Evolutionary conservation across 2,797 vertebrate genomes (phyloP), one percentile per base, ranked within the genome.

Genomic region (Lateolabrax maculatus): DNA sequence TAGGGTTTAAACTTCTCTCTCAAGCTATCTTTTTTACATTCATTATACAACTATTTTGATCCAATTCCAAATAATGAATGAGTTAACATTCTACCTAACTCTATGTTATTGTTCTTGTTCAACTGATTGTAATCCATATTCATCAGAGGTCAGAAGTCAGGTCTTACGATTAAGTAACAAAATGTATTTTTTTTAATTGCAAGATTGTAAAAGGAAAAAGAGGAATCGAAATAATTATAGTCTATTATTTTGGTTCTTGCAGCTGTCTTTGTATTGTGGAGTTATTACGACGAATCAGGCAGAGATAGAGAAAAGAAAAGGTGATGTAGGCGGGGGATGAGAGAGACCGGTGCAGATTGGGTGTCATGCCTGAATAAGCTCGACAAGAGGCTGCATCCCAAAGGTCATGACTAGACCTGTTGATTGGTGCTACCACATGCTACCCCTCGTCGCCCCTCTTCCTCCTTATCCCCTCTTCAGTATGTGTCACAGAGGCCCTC

Each of bases 381-480:
- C 81, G 66, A 85, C 78, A 81, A 85, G 49, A 70, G 57, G 77
- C 71, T 64, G 27, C 49, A 39, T 74, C 79, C 73, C 76, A 89
- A 87, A 90, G 85, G 84, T 89, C 82, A 88, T 4, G 62, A 66
- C 60, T 60, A 44, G 48, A 84, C 75, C 44, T 84, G 77, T 74
- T 89, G 86, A 91, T 91, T 91, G 79, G 72, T 62, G 88, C 71
- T 66, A 62, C 55, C 65, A 61, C 74, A 55, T 27, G 8, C 9
- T 53, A 41, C 23, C 49, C 39, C 41, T 79, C 74, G 71, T 78
- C 65, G 84, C 67, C 60, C 52, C 64, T 72, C 34, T 36, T 31
- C 16, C n/a, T 75, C 43, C 71, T 79, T 52, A 57, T 87, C 48
- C 49, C 44, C 58, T 71, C 29, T 56, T 63, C 53, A 25, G 63